A percentile compares a stretch with the other conserved stretches of the same genome.
These are phyloP conservation scores for Pangasius larnaudii DNA, from an alignment of 2,797 vertebrate species.

Conservation along the genomic window DNA sequence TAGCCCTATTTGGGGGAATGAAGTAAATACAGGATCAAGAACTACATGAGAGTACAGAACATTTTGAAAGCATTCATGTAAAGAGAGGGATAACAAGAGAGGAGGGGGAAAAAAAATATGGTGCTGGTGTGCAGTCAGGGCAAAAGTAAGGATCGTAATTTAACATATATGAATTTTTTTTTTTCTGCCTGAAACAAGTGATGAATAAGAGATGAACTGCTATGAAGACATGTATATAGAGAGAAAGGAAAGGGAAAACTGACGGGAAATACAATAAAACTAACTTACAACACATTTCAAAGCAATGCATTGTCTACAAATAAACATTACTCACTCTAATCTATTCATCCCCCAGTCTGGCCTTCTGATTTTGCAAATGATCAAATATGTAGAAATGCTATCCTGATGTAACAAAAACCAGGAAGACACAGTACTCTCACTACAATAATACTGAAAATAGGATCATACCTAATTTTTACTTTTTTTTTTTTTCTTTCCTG, in stretches of 20 bases:
- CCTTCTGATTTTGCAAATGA: conserved; percentile 51
- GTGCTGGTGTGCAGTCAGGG: not conserved
- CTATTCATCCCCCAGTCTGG: conserved; percentile 40
- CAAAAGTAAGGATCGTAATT: not conserved
- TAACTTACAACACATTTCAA: conserved; percentile 14
- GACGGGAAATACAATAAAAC: not conserved
- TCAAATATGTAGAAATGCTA: conserved; percentile 51
- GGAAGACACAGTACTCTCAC: conserved; percentile 24
- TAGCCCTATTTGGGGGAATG: conserved; percentile 16
- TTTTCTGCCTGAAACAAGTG: not conserved
- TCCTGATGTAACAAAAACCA: conserved; percentile 28
- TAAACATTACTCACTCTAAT: conserved; percentile 40
- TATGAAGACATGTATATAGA: not conserved
- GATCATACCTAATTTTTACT: not conserved
- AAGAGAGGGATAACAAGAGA: not conserved
- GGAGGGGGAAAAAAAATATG: not conserved
- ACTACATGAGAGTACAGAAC: conserved; percentile 19
- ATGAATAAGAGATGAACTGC: not conserved
- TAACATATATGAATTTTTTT: not conserved
- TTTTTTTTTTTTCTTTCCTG: too few species aligned
- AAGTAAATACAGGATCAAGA: conserved; percentile 36
- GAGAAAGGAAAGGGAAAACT: not conserved
- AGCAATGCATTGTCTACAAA: conserved; percentile 46
- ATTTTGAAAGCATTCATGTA: not conserved
- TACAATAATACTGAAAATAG: conserved; percentile 12